Evolutionary conservation across 1,140 invertebrate genomes (phyloP), one percentile per base, ranked within the genome.

Genomic region (Polypedilum pembai): DNA sequence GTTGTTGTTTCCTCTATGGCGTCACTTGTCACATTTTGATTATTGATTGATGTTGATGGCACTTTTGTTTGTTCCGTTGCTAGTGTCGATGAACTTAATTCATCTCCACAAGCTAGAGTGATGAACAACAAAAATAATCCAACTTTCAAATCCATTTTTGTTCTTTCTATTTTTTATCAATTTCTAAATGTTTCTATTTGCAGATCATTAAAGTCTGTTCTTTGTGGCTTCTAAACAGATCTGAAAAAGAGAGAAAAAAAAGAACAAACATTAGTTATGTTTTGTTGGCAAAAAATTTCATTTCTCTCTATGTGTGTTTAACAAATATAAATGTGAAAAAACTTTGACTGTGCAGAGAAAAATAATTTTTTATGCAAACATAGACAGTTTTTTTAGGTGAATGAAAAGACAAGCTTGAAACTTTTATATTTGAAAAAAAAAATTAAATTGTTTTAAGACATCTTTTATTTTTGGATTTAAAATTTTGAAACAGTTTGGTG

Each of bases 41-140:
- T 69, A 69, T 20, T 69, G 65, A 69, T 69, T 69, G 20, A 8
- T 20, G 65, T 69, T 69, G 65, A 69, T 69, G 65, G 65, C 65
- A 69, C 65, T 69, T 69, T 18, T 69, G 65, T 69, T 69, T 56
- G 45, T 12, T 56, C 45, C 15, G 45, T 56, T 56, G n/a, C 4
- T 12, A n/a, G n/a, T 56, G 12, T 56, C n/a, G 12, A 12, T 56
- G 45, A 1, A n/a, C 12, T 56, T 56, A n/a, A 4, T 15, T 56
- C 45, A 15, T 4, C 45, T 12, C 24, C 24, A 33, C 5, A 33
- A 33, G 24, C n/a, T 56, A 12, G 12, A 56, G 45, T 56, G 12
- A 12, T 56, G 8, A 56, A n/a, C 12, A 56, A 12, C n/a, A 56
- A 15, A 56, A 56, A 12, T n/a, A 56, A 56, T 56, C 8, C 45